Percentiles rank a stretch among this genome's conserved stretches.
Evolutionary conservation across 2,797 vertebrate species (phyloP).

Genomic region (Hyperoplus lanceolatus): DNA sequence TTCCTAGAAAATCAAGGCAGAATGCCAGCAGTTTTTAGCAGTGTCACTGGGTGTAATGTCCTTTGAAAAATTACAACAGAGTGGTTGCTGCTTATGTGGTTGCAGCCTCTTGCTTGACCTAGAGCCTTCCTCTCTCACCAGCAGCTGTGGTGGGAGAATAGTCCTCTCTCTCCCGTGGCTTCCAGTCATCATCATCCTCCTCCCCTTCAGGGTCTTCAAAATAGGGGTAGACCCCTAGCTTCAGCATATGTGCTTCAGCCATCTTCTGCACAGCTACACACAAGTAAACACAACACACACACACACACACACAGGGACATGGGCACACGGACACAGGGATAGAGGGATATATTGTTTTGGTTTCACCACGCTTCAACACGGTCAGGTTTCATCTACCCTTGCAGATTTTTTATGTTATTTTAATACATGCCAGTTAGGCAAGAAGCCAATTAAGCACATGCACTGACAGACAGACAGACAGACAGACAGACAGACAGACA

Average conservation of each 20-base stretch:
- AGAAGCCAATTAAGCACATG: conserved; percentile 58
- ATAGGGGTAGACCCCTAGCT: conserved; percentile 87
- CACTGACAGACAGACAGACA: conserved; percentile 69
- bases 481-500: conserved; percentile 71
- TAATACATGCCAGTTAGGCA: conserved; percentile 53
- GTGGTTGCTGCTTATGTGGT: conserved; percentile 13
- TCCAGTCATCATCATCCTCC: conserved; percentile 84
- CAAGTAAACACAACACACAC: conserved; percentile 46
- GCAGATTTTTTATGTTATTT: conserved; percentile 21
- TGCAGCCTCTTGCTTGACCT: conserved; percentile 23
- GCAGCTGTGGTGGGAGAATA: conserved; percentile 64
- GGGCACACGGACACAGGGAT: conserved; percentile 68
- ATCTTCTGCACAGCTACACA: conserved; percentile 95
- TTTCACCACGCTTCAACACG: conserved; percentile 78
- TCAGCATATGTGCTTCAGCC: conserved; percentile 95
- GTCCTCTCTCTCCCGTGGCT: conserved; percentile 73
- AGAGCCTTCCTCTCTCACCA: conserved; percentile 78
- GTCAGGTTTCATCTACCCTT: conserved; percentile 56
- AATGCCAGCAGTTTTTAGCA: not conserved
- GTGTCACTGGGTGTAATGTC: conserved; percentile 16
- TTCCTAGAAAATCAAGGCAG: not conserved
- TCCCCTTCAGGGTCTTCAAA: conserved; percentile 88
- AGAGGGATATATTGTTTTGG: conserved; percentile 74
- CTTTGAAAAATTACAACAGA: conserved; percentile 7
- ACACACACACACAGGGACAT: conserved; percentile 58